Evolutionary conservation across 2,797 vertebrate species (phyloP), one percentile per base, ranked within the genome.

Genomic region (Liparis tanakae): DNA sequence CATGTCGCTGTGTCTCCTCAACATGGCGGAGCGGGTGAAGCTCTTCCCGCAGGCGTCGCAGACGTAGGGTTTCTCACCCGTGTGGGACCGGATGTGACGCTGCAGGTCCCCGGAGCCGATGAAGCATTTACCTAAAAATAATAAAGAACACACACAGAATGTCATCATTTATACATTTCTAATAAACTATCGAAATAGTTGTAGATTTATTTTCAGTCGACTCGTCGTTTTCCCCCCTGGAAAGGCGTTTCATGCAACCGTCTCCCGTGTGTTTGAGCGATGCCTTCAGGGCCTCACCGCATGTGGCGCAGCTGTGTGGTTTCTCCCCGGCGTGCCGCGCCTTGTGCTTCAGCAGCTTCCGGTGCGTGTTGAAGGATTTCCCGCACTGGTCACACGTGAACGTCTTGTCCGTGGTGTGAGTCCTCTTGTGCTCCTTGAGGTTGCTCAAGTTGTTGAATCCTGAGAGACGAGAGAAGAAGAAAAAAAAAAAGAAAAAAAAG

Each of bases 371-470:
- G 88, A 99, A 99, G 0, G 97, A 97, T 83, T 99, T 99, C 7
- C 98, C 97, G 58, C 98, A 99, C 76, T 98, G 96, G 54, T 99
- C 97, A 64, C 98, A 99, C n/a, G 96, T 97, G 87, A 97, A 99
- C 0, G 95, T 95, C 74, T 96, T 96, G 79, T 99, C 97, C 2
- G 95, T 95, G 1, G 94, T 94, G 67, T 99, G 98, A 0, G 96
- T 99, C 91, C 97, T 98, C 85, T 97, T 98, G 89, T 99, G 98
- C 78, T 99, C 98, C 91, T 98, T 99, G 74, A 99, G 92, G 77
- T 99, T 99, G 76, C 97, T 98, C 87, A 99, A 95, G 85, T 98
- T 98, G 85, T 97, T 98, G 81, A 99, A 99, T 44, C 98, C 98
- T 99, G 78, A 61, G 67, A 2, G 69, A 74, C 15, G 61, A 41